Evolutionary conservation across 2,797 vertebrate species (phyloP).

Genomic region (Champsocephalus esox): DNA sequence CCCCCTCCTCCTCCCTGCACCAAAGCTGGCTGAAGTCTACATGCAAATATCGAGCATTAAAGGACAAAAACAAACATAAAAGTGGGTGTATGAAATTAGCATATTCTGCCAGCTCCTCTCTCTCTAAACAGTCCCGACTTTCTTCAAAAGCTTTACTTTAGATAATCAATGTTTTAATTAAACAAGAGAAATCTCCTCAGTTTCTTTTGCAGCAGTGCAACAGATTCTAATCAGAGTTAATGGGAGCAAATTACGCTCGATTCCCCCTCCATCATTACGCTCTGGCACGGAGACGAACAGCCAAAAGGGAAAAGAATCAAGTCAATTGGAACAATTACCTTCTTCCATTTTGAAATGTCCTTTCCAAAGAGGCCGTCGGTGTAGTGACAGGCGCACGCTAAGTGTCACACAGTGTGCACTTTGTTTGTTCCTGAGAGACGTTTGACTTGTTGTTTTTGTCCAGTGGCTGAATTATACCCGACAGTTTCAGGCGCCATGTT

Average conservation of each 20-base stretch:
- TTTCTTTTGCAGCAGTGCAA: conserved; percentile 39
- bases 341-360: conserved; percentile 23
- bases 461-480: neutral
- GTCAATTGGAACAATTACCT: conserved; percentile 38
- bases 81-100: conserved; percentile 51
- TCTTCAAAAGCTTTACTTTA: conserved; percentile 60
- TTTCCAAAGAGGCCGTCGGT: conserved; percentile 29
- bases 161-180: conserved; percentile 67
- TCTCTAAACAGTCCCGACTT: conserved; percentile 36
- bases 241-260: conserved; percentile 47
- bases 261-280: conserved; percentile 39
- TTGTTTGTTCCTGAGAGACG: conserved; percentile 15
- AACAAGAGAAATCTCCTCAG: conserved; percentile 34
- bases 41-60: conserved; percentile 58
- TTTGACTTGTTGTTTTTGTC: neutral
- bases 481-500: conserved; percentile 19
- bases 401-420: conserved; percentile 17
- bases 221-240: conserved; percentile 68
- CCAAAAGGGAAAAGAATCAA: conserved; percentile 22
- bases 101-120: conserved; percentile 42
- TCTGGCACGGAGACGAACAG: conserved; percentile 36
- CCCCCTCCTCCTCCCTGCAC: conserved; percentile 7
- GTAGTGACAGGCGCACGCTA: conserved; percentile 12
- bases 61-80: conserved; percentile 31
- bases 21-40: conserved; percentile 22